These are phyloP conservation scores for Thereva unica DNA, from an alignment of 2,888 invertebrate species.

Conservation along the genomic window DNA sequence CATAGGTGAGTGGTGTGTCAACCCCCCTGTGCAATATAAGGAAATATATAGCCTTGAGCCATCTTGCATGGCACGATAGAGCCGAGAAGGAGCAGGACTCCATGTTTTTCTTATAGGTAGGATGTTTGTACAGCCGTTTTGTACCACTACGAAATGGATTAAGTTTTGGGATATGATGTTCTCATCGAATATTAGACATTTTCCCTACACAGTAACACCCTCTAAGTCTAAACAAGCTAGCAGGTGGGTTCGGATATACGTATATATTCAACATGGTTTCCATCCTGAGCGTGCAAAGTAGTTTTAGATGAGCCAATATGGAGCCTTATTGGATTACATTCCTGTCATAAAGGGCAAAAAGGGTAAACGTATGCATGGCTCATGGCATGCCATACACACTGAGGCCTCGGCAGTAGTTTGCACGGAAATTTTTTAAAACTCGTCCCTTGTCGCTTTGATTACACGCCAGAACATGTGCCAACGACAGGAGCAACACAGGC, in stretches of 20 bases:
- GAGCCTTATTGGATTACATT: constrained; percentile 35
- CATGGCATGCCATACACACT: not conserved
- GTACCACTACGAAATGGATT: constrained; percentile 41
- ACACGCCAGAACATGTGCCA: constrained; percentile 27
- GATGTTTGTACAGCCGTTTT: constrained; percentile 36
- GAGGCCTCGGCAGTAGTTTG: not conserved
- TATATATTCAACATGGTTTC: constrained; percentile 9
- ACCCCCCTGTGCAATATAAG: constrained; percentile 19
- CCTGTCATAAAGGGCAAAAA: constrained; percentile 29
- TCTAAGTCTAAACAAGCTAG: constrained; percentile 1
- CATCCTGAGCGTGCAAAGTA: constrained; percentile 24
- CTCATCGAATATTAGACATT: constrained; percentile 30
- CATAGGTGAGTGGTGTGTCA: not conserved
- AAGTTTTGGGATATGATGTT: constrained; percentile 40
- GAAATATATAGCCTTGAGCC: constrained; percentile 20
- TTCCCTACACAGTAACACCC: constrained; percentile 1
- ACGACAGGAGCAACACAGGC: constrained; percentile 10
- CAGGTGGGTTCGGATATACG: constrained; percentile 10
- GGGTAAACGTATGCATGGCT: constrained; percentile 32
- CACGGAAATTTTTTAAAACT: constrained; percentile 16
- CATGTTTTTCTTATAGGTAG: constrained; percentile 32
- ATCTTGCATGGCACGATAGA: constrained; percentile 18
- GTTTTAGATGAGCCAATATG: constrained; percentile 36
- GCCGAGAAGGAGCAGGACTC: constrained; percentile 4
- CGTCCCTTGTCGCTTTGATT: constrained; percentile 26